Conservation (phyloP, 2,888 invertebrate genomes). For the Synanthedon tipuliformis region DNA sequence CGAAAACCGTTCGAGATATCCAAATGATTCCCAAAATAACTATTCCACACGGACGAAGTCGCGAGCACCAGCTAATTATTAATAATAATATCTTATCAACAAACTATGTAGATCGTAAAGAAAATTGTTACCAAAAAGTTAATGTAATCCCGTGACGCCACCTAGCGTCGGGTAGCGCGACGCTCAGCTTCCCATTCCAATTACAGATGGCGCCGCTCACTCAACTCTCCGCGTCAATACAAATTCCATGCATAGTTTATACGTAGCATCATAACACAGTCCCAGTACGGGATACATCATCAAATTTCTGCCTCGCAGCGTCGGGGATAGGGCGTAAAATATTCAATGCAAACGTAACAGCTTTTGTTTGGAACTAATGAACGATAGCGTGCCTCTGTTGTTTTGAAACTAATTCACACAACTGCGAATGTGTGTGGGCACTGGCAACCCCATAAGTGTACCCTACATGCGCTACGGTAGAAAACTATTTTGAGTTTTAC, state of each 20-base stretch:
- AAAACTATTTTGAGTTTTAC: no score
- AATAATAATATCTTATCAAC: no score
- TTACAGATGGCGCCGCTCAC: conserved; percentile 38
- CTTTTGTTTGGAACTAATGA: conserved; percentile 58
- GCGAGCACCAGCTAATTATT: no score
- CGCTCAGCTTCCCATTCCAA: conserved; percentile 6
- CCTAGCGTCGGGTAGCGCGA: conserved; percentile 24
- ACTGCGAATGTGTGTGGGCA: no score
- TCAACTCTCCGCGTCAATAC: conserved; percentile 43
- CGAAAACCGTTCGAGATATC: no score
- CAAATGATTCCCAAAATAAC: no score
- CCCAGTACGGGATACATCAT: conserved; percentile 47
- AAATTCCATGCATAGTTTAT: conserved; percentile 50
- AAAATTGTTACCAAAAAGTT: no score
- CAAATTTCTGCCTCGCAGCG: conserved; percentile 46
- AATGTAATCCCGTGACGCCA: conserved; percentile 10
- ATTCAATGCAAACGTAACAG: conserved; percentile 55
- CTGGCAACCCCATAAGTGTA: no score
- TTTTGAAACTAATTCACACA: conserved; percentile 2
- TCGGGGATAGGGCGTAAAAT: conserved; percentile 55
- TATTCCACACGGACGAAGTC: no score
- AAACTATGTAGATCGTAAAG: no score
- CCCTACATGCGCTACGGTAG: no score
- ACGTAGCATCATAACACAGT: conserved; percentile 43
- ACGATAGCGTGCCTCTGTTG: conserved; percentile 24